Base-by-base conservation (phyloP, 2,888 invertebrate species). In the Ceramica pisi region DNA sequence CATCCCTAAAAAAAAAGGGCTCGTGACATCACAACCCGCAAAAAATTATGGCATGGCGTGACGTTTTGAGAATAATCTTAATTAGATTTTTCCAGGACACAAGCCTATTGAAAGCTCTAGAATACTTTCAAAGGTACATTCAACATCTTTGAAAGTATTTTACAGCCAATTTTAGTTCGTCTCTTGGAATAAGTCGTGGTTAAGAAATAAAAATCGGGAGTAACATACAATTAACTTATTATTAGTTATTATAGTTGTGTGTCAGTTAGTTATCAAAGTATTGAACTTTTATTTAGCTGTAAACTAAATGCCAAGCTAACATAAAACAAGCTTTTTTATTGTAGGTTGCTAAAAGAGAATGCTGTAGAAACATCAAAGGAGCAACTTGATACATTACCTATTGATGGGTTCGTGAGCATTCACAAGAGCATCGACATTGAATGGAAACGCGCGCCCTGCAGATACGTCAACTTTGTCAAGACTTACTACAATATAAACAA, bases 391-490 rank as follows among this genome's bases (percentile, higher is more conserved):
- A 79, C 89, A 0, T 86, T 95, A 10, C 94, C 95, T 0, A 78
- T 90, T 2, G 92, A 95, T 21, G 92, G 92, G 0, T 94, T 95
- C 71, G 86, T 94, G 12, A 88, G 86, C 63, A 93, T 96, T 72
- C 90, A 94, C 87, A 90, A 89, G 50, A 93, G 90, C 38, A 78
- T 95, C 19, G 91, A 92, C 1, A 81, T 87, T 2, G 91, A 90
- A 4, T 88, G 89, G 85, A 83, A 92, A 81, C 89, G 91, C 5
- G 94, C 96, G 5, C 97, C 97, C 60, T 97, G 93, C 86, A 95
- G 94, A 92, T 98, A 93, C 84, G 92, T 97, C 19, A 91, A 94
- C 62, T 95, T 97, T 86, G 91, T 97, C 31, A 96, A 96, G 78
- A 93, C 96, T 0, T 97, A 97, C 86, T 94, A 95, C 75, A 90